Evolutionary conservation across 2,113 vertebrate species (phyloP).

Genomic region (Numida meleagris): DNA sequence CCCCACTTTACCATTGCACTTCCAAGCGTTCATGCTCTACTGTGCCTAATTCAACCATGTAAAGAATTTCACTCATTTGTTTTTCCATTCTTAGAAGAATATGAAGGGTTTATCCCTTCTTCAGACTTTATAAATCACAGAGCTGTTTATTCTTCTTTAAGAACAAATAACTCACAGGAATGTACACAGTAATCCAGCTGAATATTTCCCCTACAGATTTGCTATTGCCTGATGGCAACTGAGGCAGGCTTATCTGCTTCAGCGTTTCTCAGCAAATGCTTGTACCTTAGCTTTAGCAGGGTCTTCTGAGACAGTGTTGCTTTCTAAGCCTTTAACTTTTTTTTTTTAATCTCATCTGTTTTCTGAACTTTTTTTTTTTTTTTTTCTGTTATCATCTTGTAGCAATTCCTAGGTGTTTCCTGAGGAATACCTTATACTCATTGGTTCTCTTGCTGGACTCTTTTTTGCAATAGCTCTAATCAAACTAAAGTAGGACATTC

Average conservation of each 20-base stretch:
- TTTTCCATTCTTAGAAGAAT: not conserved
- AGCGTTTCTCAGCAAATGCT: not conserved
- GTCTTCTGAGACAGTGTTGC: not conserved
- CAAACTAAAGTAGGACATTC: not conserved
- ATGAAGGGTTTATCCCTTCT: not conserved
- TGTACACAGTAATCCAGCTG: not conserved
- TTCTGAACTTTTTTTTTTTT: not conserved
- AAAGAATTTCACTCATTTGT: accelerated
- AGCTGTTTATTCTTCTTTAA: not conserved
- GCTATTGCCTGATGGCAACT: not conserved
- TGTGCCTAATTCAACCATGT: accelerated
- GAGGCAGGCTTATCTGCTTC: not conserved
- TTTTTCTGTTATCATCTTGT: not conserved
- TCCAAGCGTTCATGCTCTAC: accelerated
- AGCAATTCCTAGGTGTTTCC: not conserved
- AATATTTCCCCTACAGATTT: not conserved
- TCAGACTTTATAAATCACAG: not conserved
- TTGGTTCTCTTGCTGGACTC: not conserved
- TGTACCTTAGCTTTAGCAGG: not conserved
- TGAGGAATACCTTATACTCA: not conserved
- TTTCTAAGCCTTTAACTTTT: accelerated
- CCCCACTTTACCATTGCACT: not conserved
- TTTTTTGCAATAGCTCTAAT: not conserved
- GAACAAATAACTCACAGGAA: not conserved
- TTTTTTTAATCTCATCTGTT: accelerated